phyloP scores from a whole-genome alignment of 2,888 invertebrate species.

The Apodemia zela region DNA sequence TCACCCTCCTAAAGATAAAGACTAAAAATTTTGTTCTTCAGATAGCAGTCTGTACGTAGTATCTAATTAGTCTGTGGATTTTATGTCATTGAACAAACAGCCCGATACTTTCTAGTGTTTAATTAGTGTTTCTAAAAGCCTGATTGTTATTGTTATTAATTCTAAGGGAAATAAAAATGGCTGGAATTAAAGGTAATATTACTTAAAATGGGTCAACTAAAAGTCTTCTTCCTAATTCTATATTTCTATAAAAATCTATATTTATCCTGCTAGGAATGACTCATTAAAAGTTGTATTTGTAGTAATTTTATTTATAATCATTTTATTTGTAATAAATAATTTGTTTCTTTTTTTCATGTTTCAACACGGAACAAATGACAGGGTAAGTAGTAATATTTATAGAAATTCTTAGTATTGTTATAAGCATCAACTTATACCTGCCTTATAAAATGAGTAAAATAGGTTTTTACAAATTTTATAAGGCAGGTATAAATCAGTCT shows the following conservation, averaged over 20 bases:
- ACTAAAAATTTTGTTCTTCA: no score
- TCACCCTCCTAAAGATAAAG: no score
- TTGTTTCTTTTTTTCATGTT: constrained; percentile 13
- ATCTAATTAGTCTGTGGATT: no score
- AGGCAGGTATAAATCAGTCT: no score
- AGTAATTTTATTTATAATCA: background rate
- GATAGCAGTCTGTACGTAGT: no score
- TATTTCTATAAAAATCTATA: background rate
- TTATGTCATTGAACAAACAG: background rate
- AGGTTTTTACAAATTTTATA: no score
- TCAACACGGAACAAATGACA: background rate
- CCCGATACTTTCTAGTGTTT: constrained; percentile 5
- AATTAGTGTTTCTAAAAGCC: constrained; percentile 4
- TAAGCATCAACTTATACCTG: no score
- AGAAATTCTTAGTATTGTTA: background rate
- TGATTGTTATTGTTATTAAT: constrained; percentile 13
- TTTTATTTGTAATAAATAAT: background rate
- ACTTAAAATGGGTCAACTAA: background rate
- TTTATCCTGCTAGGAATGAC: constrained; percentile 17
- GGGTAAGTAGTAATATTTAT: background rate
- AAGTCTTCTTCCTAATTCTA: background rate
- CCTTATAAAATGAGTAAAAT: no score
- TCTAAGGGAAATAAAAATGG: constrained; percentile 48
- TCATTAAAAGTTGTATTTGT: constrained; percentile 3
- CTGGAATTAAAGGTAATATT: constrained; percentile 71